Conservation (phyloP, 2,113 vertebrate genomes). For the Anas platyrhynchos region DNA sequence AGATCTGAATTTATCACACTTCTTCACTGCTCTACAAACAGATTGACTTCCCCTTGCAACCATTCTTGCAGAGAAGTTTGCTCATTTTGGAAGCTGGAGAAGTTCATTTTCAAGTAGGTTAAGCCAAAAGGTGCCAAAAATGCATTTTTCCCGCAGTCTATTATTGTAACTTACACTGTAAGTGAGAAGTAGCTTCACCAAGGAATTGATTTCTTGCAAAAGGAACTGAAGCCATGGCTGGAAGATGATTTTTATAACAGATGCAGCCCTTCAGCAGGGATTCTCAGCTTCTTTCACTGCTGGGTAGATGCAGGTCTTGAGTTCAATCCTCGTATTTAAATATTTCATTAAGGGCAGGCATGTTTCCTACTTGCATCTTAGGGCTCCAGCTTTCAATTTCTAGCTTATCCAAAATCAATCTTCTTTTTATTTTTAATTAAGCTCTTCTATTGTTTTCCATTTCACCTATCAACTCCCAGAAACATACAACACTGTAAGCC, state of each 20-base stretch:
- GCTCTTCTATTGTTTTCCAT: background rate
- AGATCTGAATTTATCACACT: conserved; percentile 41
- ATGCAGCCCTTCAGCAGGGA: conserved; percentile 64
- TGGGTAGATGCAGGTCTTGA: conserved; percentile 55
- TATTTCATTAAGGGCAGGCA: conserved; percentile 52
- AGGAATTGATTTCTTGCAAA: conserved; percentile 66
- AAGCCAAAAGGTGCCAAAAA: conserved; percentile 73
- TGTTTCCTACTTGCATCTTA: background rate
- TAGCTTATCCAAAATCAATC: background rate
- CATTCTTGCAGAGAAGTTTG: conserved; percentile 46
- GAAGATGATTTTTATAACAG: conserved; percentile 63
- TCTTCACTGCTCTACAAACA: conserved; percentile 24
- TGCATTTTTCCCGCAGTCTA: conserved; percentile 68
- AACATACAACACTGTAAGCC: background rate
- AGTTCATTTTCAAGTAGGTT: conserved; percentile 70
- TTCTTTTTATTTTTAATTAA: conserved; percentile 1
- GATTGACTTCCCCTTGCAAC: conserved; percentile 48
- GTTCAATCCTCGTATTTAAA: conserved; percentile 54
- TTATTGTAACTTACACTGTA: conserved; percentile 72
- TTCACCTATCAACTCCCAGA: background rate
- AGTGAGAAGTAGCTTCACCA: conserved; percentile 72
- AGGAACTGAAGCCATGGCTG: conserved; percentile 48
- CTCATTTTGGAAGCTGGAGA: conserved; percentile 50
- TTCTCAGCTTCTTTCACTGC: conserved; percentile 55
- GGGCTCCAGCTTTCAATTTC: background rate